Evolutionary conservation across 92 coral and sea anemone species (phyloP), one percentile per base, ranked within the genome.

Genomic region (Montipora capitata): DNA sequence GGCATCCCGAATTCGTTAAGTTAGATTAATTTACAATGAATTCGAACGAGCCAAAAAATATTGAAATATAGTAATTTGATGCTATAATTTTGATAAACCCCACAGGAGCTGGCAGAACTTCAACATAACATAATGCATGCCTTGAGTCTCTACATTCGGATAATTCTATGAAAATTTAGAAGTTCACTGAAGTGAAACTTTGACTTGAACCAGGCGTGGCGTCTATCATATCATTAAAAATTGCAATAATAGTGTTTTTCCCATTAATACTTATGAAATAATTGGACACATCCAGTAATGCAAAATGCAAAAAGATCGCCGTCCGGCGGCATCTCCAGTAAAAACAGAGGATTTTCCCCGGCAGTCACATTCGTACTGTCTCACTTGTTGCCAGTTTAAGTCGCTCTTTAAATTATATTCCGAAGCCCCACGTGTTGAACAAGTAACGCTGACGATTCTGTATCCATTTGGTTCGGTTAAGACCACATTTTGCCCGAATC

Each of bases 251-350:
- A 27, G 35, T 27, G 35, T 27, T 27, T 27, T 27, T 27, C 1
- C 35, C 35, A 0, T 27, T 27, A 27, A 27, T 15, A 2, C 43
- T 75, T 90, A 88, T 52, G 90, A 85, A 35, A 52, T 74, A 35
- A 78, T 14, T 14, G 96, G 98, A 41, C 98, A 95, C 1, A 74
- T 77, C 98, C 98, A 95, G 82, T 95, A 95, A 70, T 95, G 98
- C 12, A 94, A 58, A 51, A 75, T 81, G 16, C 95, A 94, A 2
- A 38, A 51, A 10, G 94, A 89, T 1, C 51, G 70, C 2, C 91
- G 74, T 3, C 59, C 5, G 1, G 5, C 6, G 7, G 70, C 70
- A 2, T 2, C 52, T 54, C 61, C 61, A 54, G 39, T 5, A 17
- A 89, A 89, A 42, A 68, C 81, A 16, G 9, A n/a, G 4, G 96